Conservation (phyloP, 1,140 invertebrate species). For the Temnothorax longispinosus region DNA sequence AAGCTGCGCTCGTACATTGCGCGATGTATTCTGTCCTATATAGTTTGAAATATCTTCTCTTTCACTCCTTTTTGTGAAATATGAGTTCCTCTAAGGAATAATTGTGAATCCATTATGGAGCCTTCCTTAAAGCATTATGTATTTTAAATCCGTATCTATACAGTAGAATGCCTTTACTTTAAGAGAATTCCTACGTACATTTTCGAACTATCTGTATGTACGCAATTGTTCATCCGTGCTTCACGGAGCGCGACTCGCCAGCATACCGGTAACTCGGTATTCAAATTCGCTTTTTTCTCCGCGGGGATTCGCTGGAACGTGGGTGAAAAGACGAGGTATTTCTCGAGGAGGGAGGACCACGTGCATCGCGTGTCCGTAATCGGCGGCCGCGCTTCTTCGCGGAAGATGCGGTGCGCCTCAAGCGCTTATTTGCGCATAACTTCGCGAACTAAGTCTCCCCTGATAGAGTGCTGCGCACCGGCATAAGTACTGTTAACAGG, state of each 20-base stretch:
- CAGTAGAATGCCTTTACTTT: not conserved
- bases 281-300: conserved; percentile 57
- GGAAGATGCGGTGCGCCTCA: conserved; percentile 50
- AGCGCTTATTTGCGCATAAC: conserved; percentile 75
- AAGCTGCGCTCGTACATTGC: not conserved
- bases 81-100: not conserved
- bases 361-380: conserved; percentile 73
- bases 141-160: not conserved
- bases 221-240: conserved; percentile 25
- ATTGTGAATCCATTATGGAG: not conserved
- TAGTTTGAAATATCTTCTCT: not conserved
- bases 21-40: not conserved
- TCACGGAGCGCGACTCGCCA: conserved; percentile 13
- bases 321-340: conserved; percentile 68
- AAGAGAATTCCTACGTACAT: not conserved
- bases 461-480: conserved; percentile 6
- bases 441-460: conserved; percentile 62
- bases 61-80: not conserved
- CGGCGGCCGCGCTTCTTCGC: conserved; percentile 40
- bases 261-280: conserved; percentile 23
- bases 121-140: not conserved
- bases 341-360: conserved; percentile 56
- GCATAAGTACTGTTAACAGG: conserved; percentile 53
- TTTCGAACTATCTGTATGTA: not conserved
- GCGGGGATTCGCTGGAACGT: conserved; percentile 57